These are phyloP conservation scores for Malurus cyaneus DNA, from an alignment of 2,113 vertebrate genomes.

Conservation along the genomic window DNA sequence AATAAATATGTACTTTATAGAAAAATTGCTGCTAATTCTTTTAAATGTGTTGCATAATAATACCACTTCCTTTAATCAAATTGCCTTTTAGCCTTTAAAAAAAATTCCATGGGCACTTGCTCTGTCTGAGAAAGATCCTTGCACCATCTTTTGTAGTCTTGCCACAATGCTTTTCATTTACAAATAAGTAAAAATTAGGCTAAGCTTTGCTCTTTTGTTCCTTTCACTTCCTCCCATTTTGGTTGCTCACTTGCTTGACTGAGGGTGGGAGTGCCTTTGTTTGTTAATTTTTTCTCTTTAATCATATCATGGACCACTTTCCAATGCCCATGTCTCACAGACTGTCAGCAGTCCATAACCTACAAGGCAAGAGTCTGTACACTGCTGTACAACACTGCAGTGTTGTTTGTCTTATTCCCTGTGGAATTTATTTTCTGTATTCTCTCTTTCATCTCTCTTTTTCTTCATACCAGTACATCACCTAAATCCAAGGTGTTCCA, in stretches of 20 bases:
- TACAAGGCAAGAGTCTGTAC: background rate
- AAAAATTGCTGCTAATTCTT: background rate
- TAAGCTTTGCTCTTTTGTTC: background rate
- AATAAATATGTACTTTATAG: background rate
- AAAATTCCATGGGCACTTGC: background rate
- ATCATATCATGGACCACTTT: background rate
- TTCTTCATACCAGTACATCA: background rate
- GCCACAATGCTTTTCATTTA: background rate
- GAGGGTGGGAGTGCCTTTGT: fast-evolving
- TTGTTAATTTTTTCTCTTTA: background rate
- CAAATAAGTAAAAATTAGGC: background rate
- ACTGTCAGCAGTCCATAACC: background rate
- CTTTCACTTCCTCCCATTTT: background rate
- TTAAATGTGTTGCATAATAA: background rate
- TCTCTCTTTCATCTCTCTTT: background rate
- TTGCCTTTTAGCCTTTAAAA: background rate
- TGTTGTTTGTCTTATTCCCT: background rate
- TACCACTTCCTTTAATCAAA: background rate
- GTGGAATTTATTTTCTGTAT: background rate
- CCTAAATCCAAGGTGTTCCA: background rate
- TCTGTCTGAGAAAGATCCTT: background rate
- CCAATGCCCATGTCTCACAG: background rate
- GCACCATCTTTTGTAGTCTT: background rate
- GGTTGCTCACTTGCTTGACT: fast-evolving
- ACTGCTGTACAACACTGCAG: background rate